phyloP scores from a whole-genome alignment of 1,140 invertebrate species.

The Melitaea cinxia region DNA sequence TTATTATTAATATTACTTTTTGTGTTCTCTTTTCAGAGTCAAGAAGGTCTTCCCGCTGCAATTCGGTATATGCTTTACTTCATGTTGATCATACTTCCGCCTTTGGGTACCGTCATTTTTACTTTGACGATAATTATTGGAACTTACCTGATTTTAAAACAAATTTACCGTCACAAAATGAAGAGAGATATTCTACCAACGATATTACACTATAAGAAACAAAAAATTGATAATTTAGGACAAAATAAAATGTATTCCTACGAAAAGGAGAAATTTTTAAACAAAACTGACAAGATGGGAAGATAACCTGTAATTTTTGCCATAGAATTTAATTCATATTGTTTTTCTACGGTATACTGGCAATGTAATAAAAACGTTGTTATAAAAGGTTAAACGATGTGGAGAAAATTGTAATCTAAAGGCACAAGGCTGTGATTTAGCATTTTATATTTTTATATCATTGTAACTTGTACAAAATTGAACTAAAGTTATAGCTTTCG shows the following conservation, averaged over 20 bases:
- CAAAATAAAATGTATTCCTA: constrained; percentile 61
- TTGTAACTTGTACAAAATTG: neutral
- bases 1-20: too few relatives aligned
- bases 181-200: constrained; percentile 46
- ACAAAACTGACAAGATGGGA: constrained; percentile 8
- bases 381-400: too few relatives aligned
- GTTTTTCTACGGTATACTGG: too few relatives aligned
- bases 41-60: too few relatives aligned
- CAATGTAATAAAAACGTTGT: too few relatives aligned
- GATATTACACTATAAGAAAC: constrained; percentile 52
- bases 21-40: too few relatives aligned
- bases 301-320: too few relatives aligned
- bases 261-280: constrained; percentile 67
- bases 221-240: constrained; percentile 49
- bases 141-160: constrained; percentile 55
- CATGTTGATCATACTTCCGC: constrained; percentile 68
- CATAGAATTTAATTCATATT: too few relatives aligned
- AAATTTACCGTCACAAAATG: constrained; percentile 50
- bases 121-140: constrained; percentile 51
- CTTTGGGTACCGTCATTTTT: constrained; percentile 58
- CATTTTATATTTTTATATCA: constrained; percentile 12
- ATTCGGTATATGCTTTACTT: too few relatives aligned
- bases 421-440: constrained; percentile 11
- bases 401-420: too few relatives aligned
- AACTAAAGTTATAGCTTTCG: too few relatives aligned